A percentile compares a stretch with the other conserved stretches of the same genome.
phyloP scores from a whole-genome alignment of 2,113 vertebrate genomes.

The Campylorhamphus procurvoides region DNA sequence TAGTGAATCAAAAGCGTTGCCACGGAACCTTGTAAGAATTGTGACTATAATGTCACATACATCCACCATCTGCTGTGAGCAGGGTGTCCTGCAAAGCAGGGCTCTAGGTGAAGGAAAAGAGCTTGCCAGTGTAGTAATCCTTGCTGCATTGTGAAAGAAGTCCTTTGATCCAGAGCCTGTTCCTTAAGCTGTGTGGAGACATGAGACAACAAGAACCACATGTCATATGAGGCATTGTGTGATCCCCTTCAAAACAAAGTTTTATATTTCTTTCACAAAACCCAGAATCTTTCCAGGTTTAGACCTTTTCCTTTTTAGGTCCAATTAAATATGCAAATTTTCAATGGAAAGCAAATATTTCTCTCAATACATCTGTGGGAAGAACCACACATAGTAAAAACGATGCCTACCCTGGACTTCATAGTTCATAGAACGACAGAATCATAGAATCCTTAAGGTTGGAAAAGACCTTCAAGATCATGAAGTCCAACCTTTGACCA shows the following conservation, averaged over 20 bases:
- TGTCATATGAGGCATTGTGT: neutral
- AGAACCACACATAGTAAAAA: neutral
- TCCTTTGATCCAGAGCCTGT: neutral
- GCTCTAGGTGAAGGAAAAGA: neutral
- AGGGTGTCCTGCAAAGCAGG: neutral
- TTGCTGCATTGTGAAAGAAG: neutral
- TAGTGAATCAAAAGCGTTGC: neutral
- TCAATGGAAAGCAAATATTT: neutral
- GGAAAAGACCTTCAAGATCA: neutral
- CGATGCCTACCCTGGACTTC: neutral
- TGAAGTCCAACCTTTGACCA: rapidly evolving
- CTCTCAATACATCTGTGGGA: neutral
- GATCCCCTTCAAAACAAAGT: neutral
- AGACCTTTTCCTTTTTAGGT: neutral
- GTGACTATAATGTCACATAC: neutral
- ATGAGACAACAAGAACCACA: neutral
- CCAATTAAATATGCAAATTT: neutral
- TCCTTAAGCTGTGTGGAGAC: neutral
- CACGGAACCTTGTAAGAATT: neutral
- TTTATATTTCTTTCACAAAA: neutral
- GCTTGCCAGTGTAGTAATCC: neutral
- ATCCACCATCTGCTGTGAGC: neutral
- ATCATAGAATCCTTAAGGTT: neutral
- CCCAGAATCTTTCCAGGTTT: neutral
- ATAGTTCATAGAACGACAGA: neutral